Percentiles rank a stretch among this genome's conserved stretches.
phyloP scores from a whole-genome alignment of 2,797 vertebrate species.

The Acipenser ruthenus region DNA sequence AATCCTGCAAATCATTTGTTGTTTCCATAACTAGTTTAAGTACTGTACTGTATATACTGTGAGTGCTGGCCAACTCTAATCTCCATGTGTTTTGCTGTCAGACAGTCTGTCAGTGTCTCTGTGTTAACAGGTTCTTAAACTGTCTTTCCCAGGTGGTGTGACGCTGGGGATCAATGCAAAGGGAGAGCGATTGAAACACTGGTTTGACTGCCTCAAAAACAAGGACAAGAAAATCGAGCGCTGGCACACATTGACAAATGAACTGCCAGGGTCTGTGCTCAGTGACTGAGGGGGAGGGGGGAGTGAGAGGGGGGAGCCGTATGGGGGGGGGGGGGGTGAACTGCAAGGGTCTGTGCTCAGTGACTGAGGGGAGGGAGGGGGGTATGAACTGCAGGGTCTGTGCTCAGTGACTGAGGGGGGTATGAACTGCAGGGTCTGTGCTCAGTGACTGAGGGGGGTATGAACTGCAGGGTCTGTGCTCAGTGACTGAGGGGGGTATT shows the following conservation, averaged over 20 bases:
- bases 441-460: too few species aligned
- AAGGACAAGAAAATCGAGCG: slow-evolving; percentile 99
- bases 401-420: too few species aligned
- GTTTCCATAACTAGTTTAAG: too few species aligned
- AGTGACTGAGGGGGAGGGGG: slow-evolving; percentile 70
- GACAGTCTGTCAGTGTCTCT: too few species aligned
- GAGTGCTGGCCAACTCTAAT: too few species aligned
- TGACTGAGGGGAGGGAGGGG: too few species aligned
- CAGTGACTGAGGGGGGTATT: too few species aligned
- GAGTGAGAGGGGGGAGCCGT: background rate
- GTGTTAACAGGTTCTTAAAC: background rate
- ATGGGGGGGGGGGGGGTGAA: slow-evolving; percentile 24
- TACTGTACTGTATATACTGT: too few species aligned
- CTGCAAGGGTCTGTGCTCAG: slow-evolving; percentile 39
- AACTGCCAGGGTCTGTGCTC: slow-evolving; percentile 82
- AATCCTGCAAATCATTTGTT: background rate
- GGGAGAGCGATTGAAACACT: slow-evolving; percentile 94
- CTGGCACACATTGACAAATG: slow-evolving; percentile 96
- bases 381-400: too few species aligned
- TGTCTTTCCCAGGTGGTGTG: slow-evolving; percentile 71
- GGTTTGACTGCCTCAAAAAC: slow-evolving; percentile 99
- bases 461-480: too few species aligned
- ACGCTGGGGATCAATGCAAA: slow-evolving; percentile 95
- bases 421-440: too few species aligned
- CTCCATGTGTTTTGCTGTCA: too few species aligned